A percentile compares a stretch with the other conserved stretches of the same genome.
Conservation (phyloP, 2,888 invertebrate genomes). For the Eurytoma californica region DNA sequence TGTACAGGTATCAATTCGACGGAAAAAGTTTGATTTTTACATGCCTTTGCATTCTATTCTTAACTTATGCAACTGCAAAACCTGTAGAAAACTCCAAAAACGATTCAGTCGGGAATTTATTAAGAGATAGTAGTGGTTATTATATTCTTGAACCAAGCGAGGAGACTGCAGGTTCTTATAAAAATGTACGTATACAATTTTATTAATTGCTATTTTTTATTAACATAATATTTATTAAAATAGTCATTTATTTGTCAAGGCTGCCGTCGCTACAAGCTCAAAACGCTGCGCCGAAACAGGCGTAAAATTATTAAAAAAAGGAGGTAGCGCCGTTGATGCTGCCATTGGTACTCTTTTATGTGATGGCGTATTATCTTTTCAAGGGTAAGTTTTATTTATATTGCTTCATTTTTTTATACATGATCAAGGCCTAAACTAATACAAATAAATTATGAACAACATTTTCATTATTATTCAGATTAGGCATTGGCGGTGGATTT, state of each 20-base stretch:
- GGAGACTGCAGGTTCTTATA: not conserved
- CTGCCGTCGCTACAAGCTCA: constrained; percentile 85
- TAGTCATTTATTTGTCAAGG: constrained; percentile 64
- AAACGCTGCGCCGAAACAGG: constrained; percentile 85
- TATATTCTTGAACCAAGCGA: not conserved
- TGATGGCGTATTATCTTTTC: constrained; percentile 78
- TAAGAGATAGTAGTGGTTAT: not conserved
- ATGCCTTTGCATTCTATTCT: no score
- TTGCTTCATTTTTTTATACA: no score
- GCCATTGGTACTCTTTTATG: constrained; percentile 90
- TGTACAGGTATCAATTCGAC: no score
- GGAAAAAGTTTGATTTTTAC: no score
- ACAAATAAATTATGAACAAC: not conserved
- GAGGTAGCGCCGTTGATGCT: constrained; percentile 88
- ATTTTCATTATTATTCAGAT: constrained; percentile 76
- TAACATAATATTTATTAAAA: not conserved
- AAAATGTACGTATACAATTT: constrained; percentile 6
- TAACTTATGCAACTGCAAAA: no score
- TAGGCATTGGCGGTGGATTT: constrained; percentile 94
- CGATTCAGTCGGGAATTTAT: not conserved
- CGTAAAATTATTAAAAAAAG: constrained; percentile 80
- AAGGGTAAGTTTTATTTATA: constrained; percentile 27
- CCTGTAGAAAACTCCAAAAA: no score
- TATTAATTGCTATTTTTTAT: not conserved
- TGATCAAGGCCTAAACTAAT: no score